Percentiles rank a stretch among this genome's conserved stretches.
phyloP scores from a whole-genome alignment of 2,888 invertebrate species.

The Ischnus inquisitorius region DNA sequence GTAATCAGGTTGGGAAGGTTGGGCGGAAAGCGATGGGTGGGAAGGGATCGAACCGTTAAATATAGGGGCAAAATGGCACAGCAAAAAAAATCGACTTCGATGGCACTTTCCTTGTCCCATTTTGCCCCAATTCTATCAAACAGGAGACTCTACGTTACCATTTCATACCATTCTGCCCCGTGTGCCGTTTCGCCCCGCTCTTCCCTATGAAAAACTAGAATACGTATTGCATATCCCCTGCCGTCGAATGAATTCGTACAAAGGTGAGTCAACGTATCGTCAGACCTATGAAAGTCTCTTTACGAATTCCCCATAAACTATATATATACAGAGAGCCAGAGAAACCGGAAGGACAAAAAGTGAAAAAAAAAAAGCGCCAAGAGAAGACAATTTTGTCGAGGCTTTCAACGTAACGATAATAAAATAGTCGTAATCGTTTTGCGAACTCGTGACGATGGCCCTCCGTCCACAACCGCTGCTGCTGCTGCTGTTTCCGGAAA shows the following conservation, averaged over 20 bases:
- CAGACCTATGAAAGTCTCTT: neutral
- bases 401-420: slow-evolving; percentile 64
- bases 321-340: neutral
- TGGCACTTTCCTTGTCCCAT: too few species aligned
- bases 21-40: too few species aligned
- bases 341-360: neutral
- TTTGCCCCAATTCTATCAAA: too few species aligned
- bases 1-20: too few species aligned
- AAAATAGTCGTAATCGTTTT: slow-evolving; percentile 67
- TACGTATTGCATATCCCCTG: too few species aligned
- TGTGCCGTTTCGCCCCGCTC: neutral
- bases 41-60: too few species aligned
- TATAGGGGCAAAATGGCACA: too few species aligned
- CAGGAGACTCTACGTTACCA: too few species aligned
- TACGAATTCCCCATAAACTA: neutral
- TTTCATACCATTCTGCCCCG: too few species aligned
- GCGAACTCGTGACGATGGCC: slow-evolving; percentile 44
- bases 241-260: too few species aligned
- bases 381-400: slow-evolving; percentile 40
- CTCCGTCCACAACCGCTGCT: slow-evolving; percentile 26
- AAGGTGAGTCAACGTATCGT: neutral
- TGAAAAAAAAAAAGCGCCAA: neutral
- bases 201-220: neutral
- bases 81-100: too few species aligned
- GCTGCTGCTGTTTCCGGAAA: slow-evolving; percentile 37